Conservation (phyloP, 2,113 vertebrate species). For the Rallus limicola region DNA sequence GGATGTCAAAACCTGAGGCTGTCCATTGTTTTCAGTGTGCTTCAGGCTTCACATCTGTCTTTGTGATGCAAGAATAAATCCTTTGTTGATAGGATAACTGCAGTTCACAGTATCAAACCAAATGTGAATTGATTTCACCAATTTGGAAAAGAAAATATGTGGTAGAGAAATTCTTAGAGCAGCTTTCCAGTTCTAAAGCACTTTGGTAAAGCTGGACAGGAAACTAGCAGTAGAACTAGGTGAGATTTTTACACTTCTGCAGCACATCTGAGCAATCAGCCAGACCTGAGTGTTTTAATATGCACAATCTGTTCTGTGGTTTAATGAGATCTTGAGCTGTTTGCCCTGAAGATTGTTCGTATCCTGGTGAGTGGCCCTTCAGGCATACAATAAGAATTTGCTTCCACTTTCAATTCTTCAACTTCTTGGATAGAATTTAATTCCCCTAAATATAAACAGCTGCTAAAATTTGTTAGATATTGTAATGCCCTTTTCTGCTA, state of each 20-base stretch:
- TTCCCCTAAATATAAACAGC: not conserved
- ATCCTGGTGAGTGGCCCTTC: not conserved
- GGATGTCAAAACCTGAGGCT: not conserved
- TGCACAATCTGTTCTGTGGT: not conserved
- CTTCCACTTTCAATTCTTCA: not conserved
- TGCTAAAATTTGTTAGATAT: not conserved
- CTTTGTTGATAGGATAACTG: not conserved
- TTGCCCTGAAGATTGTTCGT: not conserved
- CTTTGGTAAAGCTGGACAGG: not conserved
- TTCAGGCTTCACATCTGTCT: not conserved
- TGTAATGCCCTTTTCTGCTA: not conserved
- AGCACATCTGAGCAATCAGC: not conserved
- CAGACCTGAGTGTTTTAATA: not conserved
- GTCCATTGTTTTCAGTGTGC: not conserved
- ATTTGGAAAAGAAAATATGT: not conserved
- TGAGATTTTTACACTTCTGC: not conserved
- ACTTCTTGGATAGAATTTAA: not conserved
- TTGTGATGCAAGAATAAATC: not conserved
- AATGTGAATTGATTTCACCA: not conserved
- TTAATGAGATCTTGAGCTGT: slow-evolving; percentile 2
- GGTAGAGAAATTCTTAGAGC: not conserved
- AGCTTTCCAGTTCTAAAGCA: not conserved
- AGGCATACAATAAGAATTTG: not conserved
- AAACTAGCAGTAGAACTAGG: not conserved
- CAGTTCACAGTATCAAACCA: not conserved